Evolutionary conservation across 2,797 vertebrate genomes (phyloP).

Genomic region (Lates japonicus): DNA sequence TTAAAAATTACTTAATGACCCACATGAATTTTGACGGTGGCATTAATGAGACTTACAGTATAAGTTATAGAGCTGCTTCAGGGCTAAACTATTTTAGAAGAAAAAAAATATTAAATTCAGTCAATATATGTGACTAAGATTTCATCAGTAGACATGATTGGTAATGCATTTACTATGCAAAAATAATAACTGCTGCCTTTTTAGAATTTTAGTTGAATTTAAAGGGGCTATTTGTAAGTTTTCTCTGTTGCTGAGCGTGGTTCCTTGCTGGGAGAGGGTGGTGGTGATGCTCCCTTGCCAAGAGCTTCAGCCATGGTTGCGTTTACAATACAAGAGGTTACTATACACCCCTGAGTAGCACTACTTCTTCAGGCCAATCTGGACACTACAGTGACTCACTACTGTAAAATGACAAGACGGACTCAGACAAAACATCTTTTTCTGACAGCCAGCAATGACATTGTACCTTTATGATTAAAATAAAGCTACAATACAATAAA

Average conservation of each 20-base stretch:
- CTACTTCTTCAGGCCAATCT: too few relatives aligned
- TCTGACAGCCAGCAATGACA: neutral
- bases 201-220: neutral
- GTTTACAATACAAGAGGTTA: too few relatives aligned
- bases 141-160: conserved; percentile 22
- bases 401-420: too few relatives aligned
- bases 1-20: conserved; percentile 61
- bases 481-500: neutral
- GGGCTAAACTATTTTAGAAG: conserved; percentile 56
- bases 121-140: conserved; percentile 29
- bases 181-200: conserved; percentile 5
- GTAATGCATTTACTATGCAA: neutral
- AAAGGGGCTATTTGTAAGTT: too few relatives aligned
- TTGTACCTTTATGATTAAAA: neutral
- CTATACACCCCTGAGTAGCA: too few relatives aligned
- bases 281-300: too few relatives aligned
- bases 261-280: too few relatives aligned
- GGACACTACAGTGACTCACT: too few relatives aligned
- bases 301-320: too few relatives aligned
- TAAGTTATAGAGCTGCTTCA: conserved; percentile 55
- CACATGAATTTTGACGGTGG: conserved; percentile 52
- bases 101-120: conserved; percentile 17
- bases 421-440: neutral
- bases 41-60: conserved; percentile 60
- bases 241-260: too few relatives aligned